phyloP scores from a whole-genome alignment of 2,888 invertebrate species.

The Hemicrepidius hirtus region DNA sequence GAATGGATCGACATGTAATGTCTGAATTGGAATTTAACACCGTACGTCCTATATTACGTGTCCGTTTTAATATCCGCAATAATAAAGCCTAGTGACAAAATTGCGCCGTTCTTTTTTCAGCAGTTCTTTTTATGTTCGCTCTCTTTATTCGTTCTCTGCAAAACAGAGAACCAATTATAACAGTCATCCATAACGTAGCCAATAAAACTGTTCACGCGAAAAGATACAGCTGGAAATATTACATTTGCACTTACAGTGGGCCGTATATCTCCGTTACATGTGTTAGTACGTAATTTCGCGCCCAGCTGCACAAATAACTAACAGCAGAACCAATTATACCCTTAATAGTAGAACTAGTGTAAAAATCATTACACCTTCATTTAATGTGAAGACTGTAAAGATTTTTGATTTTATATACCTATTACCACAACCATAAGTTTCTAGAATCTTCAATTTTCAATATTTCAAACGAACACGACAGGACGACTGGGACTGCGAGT shows the following conservation, averaged over 20 bases:
- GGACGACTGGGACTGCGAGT: too few species aligned
- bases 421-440: too few species aligned
- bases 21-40: too few species aligned
- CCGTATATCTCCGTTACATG: constrained; percentile 65
- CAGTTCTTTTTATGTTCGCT: constrained; percentile 36
- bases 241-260: constrained; percentile 67
- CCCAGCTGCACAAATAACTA: constrained; percentile 62
- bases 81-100: constrained; percentile 5
- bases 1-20: too few species aligned
- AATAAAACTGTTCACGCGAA: constrained; percentile 66
- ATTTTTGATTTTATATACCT: too few species aligned
- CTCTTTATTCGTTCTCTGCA: constrained; percentile 55
- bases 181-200: constrained; percentile 66
- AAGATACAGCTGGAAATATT: constrained; percentile 67
- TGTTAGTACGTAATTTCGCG: constrained; percentile 65
- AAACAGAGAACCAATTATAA: constrained; percentile 66
- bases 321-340: constrained; percentile 61
- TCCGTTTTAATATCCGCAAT: constrained; percentile 6
- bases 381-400: neutral
- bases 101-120: constrained; percentile 3
- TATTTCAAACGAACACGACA: too few species aligned
- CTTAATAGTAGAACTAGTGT: constrained; percentile 59
- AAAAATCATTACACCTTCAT: constrained; percentile 41
- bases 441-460: too few species aligned
- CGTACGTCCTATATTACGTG: neutral